A percentile compares a stretch with the other conserved stretches of the same genome.
phyloP scores from a whole-genome alignment of 2,888 invertebrate species.

The Formica aserva region DNA sequence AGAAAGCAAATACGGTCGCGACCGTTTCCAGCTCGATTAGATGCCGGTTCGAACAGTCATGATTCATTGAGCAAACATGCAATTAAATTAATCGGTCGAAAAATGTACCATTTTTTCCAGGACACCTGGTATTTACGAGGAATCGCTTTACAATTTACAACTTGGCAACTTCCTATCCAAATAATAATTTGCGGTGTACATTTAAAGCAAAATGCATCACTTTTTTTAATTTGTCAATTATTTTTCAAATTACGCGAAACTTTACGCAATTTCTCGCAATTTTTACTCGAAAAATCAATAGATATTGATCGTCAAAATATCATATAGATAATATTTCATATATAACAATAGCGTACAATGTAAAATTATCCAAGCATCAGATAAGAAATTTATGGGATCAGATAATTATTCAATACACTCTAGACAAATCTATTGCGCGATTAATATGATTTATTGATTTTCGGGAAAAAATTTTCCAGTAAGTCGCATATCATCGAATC shows the following conservation, averaged over 20 bases:
- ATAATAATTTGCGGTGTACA: constrained; percentile 5
- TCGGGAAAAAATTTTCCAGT: background rate
- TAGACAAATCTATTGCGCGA: background rate
- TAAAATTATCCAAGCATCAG: background rate
- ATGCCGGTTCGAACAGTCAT: constrained; percentile 31
- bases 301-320: background rate
- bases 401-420: background rate
- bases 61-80: constrained; percentile 47
- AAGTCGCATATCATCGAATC: background rate
- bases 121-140: constrained; percentile 41
- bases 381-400: background rate
- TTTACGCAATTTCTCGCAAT: background rate
- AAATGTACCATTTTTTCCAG: constrained; percentile 33
- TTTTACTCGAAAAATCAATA: background rate
- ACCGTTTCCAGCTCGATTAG: constrained; percentile 61
- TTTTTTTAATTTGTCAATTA: constrained; percentile 7
- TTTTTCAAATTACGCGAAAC: constrained; percentile 30
- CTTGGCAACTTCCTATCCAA: constrained; percentile 20
- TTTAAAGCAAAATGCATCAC: constrained; percentile 6
- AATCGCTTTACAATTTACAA: constrained; percentile 29
- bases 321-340: background rate
- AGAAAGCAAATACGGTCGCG: constrained; percentile 55
- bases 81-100: constrained; percentile 39
- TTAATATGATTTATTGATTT: background rate
- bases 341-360: background rate